Evolutionary conservation across 2,113 vertebrate species (phyloP), one percentile per base, ranked within the genome.

Genomic region (Corvus cornix): DNA sequence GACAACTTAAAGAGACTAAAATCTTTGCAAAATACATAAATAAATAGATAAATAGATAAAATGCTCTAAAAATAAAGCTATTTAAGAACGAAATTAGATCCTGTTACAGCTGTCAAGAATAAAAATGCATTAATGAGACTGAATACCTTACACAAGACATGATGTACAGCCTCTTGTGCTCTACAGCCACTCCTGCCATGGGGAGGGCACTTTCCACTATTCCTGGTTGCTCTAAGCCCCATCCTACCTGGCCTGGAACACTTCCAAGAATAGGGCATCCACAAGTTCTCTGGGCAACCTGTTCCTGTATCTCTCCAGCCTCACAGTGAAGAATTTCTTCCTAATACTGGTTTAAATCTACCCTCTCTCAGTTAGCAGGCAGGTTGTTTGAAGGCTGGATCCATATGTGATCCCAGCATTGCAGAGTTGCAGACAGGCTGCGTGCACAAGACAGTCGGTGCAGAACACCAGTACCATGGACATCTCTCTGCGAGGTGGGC

Each of bases 11-110:
- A 28, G 21, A 89, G 66, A 62, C 31, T 41, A 77, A 94, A 64
- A 41, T 76, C 62, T 83, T 80, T 46, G 12, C 48, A 48, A 94
- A 91, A 90, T 72, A 82, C 63, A 72, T 73, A 88, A 60, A 77
- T 37, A 77, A 87, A 91, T 93, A 82, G 15, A 68, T 24, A 84
- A 55, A 93, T 43, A 84, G 27, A 73, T 41, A 27, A 89, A 67
- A 52, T 39, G 2, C 2, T 76, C 41, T 76, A 85, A 96, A 92
- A 85, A 56, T 78, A 58, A 76, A 86, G 6, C 31, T 91, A 19
- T 75, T 82, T 82, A 76, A 63, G 55, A 74, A 84, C 24, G 0
- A 69, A 91, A 62, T 85, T 69, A 82, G 13, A 62, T 16, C 10
- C 78, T 79, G 18, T 17, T 84, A 59, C 3, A 44, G 9, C 21